Percentiles rank a stretch among this genome's conserved stretches.
phyloP scores from a whole-genome alignment of 2,888 invertebrate genomes.

The Zhuqinia jingwanae region DNA sequence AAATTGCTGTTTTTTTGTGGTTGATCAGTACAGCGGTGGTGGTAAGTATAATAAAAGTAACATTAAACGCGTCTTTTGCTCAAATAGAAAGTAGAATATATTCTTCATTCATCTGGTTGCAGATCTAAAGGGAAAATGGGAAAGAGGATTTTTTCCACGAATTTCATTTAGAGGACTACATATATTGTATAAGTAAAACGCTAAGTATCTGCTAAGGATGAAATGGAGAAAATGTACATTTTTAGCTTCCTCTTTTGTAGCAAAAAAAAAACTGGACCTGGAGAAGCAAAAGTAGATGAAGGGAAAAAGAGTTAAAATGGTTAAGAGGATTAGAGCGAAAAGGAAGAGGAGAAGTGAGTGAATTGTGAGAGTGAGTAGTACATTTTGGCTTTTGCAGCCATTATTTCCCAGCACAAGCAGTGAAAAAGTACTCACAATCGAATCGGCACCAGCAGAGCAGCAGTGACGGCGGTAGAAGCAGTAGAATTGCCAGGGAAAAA shows the following conservation, averaged over 20 bases:
- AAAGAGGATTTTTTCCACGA: too few species aligned
- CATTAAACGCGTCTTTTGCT: not conserved
- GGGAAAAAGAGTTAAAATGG: slow-evolving; percentile 46
- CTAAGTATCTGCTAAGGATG: too few species aligned
- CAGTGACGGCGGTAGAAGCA: not conserved
- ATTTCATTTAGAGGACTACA: too few species aligned
- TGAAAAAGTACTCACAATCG: too few species aligned
- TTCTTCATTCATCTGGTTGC: not conserved
- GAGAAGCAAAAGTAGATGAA: not conserved
- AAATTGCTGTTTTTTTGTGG: not conserved
- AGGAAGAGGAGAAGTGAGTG: not conserved
- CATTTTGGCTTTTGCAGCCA: not conserved
- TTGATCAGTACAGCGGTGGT: not conserved
- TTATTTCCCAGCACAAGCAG: slow-evolving; percentile 9
- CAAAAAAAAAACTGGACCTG: too few species aligned
- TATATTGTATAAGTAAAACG: too few species aligned
- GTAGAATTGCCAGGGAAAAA: slow-evolving; percentile 2
- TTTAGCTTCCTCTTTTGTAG: too few species aligned
- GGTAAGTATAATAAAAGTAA: not conserved
- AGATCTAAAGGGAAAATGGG: too few species aligned
- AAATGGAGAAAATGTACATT: too few species aligned
- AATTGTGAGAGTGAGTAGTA: slow-evolving; percentile 11
- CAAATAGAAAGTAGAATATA: too few species aligned
- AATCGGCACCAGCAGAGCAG: too few species aligned
- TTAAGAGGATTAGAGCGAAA: slow-evolving; percentile 49